Percentiles rank a stretch among this genome's conserved stretches.
Conservation (phyloP, 2,888 invertebrate genomes). For the Myopa tessellatipennis region DNA sequence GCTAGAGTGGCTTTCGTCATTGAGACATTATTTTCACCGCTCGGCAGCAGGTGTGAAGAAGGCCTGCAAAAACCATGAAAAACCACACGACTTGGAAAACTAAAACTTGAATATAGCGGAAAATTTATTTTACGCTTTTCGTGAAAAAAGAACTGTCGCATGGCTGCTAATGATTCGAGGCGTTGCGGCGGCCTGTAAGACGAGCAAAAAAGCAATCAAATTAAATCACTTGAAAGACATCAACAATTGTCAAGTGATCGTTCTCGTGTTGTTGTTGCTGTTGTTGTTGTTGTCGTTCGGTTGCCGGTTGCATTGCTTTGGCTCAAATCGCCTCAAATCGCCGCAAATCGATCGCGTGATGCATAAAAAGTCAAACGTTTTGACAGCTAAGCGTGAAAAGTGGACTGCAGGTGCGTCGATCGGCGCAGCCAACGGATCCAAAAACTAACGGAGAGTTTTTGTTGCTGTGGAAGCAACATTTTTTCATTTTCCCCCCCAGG, state of each 20-base stretch:
- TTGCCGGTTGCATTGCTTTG: background rate
- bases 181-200: background rate
- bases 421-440: background rate
- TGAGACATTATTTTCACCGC: too few relatives aligned
- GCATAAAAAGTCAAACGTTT: constrained; percentile 33
- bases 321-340: background rate
- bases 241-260: background rate
- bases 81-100: background rate
- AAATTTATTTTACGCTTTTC: background rate
- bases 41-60: background rate
- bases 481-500: too few relatives aligned
- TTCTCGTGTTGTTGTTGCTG: background rate
- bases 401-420: constrained; percentile 43
- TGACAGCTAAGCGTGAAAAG: constrained; percentile 30
- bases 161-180: background rate
- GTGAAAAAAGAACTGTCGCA: background rate
- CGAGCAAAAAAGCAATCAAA: background rate
- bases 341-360: constrained; percentile 29
- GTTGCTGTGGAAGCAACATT: background rate
- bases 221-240: background rate
- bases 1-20: background rate
- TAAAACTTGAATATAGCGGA: background rate
- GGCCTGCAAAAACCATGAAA: background rate
- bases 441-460: background rate
- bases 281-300: too few relatives aligned